These are phyloP conservation scores for Epirrita christyi DNA, from an alignment of 2,888 invertebrate genomes.

Conservation along the genomic window DNA sequence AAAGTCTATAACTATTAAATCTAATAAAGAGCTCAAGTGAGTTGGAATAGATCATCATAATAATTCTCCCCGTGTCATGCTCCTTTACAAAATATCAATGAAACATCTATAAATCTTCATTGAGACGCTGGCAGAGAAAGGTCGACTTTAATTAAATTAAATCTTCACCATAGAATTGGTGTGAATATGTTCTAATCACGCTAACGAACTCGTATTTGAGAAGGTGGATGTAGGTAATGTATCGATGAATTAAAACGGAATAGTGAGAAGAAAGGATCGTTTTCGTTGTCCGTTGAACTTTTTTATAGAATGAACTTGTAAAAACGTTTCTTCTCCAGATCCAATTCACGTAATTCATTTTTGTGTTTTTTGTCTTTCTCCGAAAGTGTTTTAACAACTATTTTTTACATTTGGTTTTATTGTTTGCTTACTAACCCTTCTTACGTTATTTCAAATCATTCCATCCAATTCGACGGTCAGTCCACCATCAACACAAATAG, in stretches of 20 bases:
- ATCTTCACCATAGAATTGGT: slow-evolving; percentile 60
- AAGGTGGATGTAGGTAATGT: slow-evolving; percentile 7
- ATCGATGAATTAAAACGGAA: background rate
- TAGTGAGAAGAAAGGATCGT: background rate
- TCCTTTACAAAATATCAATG: slow-evolving; percentile 50
- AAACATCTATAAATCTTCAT: slow-evolving; percentile 75
- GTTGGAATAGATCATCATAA: slow-evolving; percentile 6
- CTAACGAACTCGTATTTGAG: slow-evolving; percentile 12
- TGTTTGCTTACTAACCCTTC: too few species aligned
- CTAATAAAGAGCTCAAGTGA: slow-evolving; percentile 13
- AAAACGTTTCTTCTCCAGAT: background rate
- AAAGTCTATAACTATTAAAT: slow-evolving; percentile 1
- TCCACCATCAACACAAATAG: background rate
- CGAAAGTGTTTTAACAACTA: too few species aligned
- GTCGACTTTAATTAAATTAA: slow-evolving; percentile 65
- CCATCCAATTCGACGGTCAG: background rate
- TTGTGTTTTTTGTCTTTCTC: too few species aligned
- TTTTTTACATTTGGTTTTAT: too few species aligned
- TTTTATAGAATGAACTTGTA: background rate
- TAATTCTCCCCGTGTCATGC: slow-evolving; percentile 20
- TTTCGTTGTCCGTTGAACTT: background rate
- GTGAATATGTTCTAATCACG: slow-evolving; percentile 37
- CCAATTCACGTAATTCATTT: too few species aligned
- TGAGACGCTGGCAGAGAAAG: slow-evolving; percentile 40
- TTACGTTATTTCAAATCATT: background rate